These are phyloP conservation scores for Diplolepis rosae DNA, from an alignment of 2,888 invertebrate species.

Conservation along the genomic window DNA sequence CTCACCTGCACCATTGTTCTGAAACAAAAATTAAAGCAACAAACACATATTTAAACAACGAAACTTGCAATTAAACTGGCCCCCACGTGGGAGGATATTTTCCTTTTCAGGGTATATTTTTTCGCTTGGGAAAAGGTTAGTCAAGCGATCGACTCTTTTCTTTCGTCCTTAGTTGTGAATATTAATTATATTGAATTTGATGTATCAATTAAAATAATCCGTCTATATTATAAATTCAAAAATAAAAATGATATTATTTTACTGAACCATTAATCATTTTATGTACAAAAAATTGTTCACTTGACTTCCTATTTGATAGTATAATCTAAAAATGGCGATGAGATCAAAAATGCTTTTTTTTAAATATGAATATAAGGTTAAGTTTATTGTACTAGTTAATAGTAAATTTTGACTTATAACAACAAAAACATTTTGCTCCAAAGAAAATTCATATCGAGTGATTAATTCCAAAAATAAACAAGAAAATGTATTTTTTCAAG, in stretches of 20 bases:
- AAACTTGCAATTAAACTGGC: constrained; percentile 72
- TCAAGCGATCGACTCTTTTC: constrained; percentile 61
- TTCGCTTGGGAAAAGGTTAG: constrained; percentile 70
- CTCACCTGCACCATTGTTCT: constrained; percentile 72
- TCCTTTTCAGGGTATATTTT: constrained; percentile 72
- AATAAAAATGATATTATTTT: background rate
- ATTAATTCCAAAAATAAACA: background rate
- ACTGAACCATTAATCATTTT: background rate
- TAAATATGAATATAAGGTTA: background rate
- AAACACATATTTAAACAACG: constrained; percentile 72
- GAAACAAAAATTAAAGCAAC: constrained; percentile 69
- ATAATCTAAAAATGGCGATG: constrained; percentile 24
- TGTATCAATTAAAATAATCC: background rate
- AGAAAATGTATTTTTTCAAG: background rate
- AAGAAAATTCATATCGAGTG: background rate
- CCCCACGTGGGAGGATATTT: constrained; percentile 74
- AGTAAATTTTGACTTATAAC: background rate
- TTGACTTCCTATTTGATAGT: constrained; percentile 14
- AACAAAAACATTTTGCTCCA: background rate
- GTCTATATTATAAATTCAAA: background rate
- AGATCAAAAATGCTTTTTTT: background rate
- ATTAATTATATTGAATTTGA: background rate
- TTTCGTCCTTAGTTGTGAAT: background rate
- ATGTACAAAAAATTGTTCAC: background rate
- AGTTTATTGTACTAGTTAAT: background rate